Percentiles rank a stretch among this genome's conserved stretches.
phyloP scores from a whole-genome alignment of 37 sponge, comb jelly and placozoan species.

The Diacarnus erythraeanus region DNA sequence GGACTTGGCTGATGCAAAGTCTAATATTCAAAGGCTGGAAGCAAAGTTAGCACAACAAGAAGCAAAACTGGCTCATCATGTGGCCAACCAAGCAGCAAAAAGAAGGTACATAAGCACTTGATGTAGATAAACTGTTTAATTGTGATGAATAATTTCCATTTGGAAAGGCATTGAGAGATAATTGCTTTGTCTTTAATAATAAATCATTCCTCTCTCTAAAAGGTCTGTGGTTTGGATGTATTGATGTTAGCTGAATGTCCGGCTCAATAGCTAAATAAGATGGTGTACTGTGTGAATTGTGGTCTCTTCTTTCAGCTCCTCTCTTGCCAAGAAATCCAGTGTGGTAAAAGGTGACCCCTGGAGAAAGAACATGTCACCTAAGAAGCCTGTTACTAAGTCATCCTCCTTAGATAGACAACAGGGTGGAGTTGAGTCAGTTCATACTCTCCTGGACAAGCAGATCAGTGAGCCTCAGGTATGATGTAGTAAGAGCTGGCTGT shows the following conservation, averaged over 20 bases:
- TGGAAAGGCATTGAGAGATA: no score
- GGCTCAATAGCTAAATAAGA: no score
- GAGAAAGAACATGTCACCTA: not conserved
- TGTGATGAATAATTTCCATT: not conserved
- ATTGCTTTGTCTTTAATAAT: not conserved
- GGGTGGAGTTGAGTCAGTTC: not conserved
- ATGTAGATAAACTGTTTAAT: not conserved
- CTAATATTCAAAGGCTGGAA: constrained; percentile 52
- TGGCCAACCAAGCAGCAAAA: constrained; percentile 18
- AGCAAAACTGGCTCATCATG: constrained; percentile 5
- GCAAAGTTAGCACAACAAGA: constrained; percentile 42
- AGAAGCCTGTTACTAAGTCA: not conserved
- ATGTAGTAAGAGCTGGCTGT: not conserved
- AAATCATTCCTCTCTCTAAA: not conserved
- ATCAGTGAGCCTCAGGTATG: not conserved
- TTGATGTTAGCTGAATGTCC: no score
- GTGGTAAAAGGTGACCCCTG: not conserved
- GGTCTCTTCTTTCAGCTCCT: not conserved
- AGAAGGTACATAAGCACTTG: not conserved
- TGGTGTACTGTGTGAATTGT: no score
- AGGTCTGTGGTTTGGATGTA: not conserved
- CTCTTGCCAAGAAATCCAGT: not conserved
- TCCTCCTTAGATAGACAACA: not conserved
- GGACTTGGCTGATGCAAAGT: constrained; percentile 44
- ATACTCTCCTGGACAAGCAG: not conserved